phyloP scores from a whole-genome alignment of 2,113 vertebrate species.

The Gobio gobio region DNA sequence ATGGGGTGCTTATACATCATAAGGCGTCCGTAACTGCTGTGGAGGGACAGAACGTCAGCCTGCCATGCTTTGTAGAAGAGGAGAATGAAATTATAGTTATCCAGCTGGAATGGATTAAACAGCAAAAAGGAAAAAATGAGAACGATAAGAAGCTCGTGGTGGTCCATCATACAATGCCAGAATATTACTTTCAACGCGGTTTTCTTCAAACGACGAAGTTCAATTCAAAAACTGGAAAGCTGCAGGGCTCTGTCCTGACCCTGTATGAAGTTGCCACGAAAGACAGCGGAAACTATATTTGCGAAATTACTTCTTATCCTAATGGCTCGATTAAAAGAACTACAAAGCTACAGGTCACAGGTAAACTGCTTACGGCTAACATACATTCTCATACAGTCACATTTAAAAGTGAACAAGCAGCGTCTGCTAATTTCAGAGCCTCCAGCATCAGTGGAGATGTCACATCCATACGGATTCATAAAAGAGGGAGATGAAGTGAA shows the following conservation, averaged over 20 bases:
- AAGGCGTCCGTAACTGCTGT: constrained; percentile 33
- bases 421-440: constrained; percentile 20
- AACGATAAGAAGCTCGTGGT: constrained; percentile 54
- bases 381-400: not conserved
- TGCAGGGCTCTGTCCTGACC: constrained; percentile 48
- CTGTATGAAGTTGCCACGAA: constrained; percentile 47
- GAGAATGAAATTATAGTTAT: not conserved
- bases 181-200: accelerated
- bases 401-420: not conserved
- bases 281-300: constrained; percentile 65
- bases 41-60: constrained; percentile 62
- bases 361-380: constrained; percentile 48
- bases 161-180: accelerated
- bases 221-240: accelerated
- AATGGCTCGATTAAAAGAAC: constrained; percentile 2
- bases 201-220: not conserved
- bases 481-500: constrained; percentile 50
- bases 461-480: not conserved
- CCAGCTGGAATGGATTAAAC: constrained; percentile 67
- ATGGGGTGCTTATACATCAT: not conserved
- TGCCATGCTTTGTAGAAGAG: constrained; percentile 55
- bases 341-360: constrained; percentile 65
- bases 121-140: not conserved
- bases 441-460: constrained; percentile 17
- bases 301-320: constrained; percentile 63